A percentile compares a stretch with the other conserved stretches of the same genome.
These are phyloP conservation scores for Molossus molossus DNA, from an alignment of 2,797 vertebrate genomes.

Conservation along the genomic window DNA sequence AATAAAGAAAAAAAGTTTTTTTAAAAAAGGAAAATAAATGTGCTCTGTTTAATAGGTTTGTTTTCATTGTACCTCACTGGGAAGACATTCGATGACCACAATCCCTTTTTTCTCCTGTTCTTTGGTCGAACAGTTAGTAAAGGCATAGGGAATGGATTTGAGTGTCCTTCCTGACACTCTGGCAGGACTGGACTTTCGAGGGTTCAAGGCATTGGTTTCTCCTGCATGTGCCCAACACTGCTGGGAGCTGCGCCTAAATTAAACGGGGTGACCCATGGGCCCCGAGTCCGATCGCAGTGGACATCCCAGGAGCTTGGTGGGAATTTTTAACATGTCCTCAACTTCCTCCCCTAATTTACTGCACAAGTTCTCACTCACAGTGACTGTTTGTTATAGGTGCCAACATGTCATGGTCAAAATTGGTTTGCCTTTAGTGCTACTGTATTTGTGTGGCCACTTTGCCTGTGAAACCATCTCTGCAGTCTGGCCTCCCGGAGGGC, in stretches of 20 bases:
- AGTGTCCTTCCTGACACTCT: conserved; percentile 91
- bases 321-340: conserved; percentile 87
- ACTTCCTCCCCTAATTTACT: conserved; percentile 83
- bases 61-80: conserved; percentile 84
- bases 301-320: conserved; percentile 83
- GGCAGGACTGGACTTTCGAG: conserved; percentile 90
- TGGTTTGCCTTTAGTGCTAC: conserved; percentile 41
- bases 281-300: conserved; percentile 86
- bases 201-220: conserved; percentile 91
- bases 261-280: conserved; percentile 90
- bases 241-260: conserved; percentile 89
- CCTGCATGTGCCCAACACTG: conserved; percentile 83
- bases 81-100: conserved; percentile 83
- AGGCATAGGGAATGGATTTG: conserved; percentile 91
- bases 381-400: conserved; percentile 75
- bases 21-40: conserved; percentile 72
- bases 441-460: conserved; percentile 70
- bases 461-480: conserved; percentile 9
- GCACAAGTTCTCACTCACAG: conserved; percentile 75
- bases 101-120: conserved; percentile 79
- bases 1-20: no score
- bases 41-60: conserved; percentile 81
- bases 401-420: conserved; percentile 4
- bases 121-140: conserved; percentile 84
- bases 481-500: background rate